These are phyloP conservation scores for Apotomis capreana DNA, from an alignment of 2,888 invertebrate genomes.

Conservation along the genomic window DNA sequence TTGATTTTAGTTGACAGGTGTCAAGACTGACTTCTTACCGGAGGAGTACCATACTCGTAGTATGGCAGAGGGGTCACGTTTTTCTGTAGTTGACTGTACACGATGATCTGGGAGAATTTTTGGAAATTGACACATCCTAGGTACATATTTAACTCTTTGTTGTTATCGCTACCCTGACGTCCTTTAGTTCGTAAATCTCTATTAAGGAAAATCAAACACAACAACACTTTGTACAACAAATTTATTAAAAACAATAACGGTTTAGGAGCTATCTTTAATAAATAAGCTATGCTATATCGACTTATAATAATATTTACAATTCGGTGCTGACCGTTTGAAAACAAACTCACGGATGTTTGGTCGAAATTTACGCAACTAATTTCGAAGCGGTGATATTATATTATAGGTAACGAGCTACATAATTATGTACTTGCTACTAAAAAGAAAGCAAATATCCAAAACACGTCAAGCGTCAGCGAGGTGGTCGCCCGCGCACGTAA, in stretches of 20 bases:
- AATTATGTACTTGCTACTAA: slow-evolving; percentile 60
- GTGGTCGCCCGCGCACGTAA: slow-evolving; percentile 55
- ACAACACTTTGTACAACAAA: slow-evolving; percentile 58
- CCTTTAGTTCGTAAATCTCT: not conserved
- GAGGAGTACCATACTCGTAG: too few relatives aligned
- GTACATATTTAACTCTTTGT: not conserved
- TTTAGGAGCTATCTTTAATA: slow-evolving; percentile 68
- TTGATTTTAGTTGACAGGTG: too few relatives aligned
- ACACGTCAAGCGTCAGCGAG: slow-evolving; percentile 56
- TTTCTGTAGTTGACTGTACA: too few relatives aligned
- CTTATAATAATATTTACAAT: slow-evolving; percentile 69
- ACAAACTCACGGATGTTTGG: slow-evolving; percentile 22
- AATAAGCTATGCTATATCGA: slow-evolving; percentile 67
- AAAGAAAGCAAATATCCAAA: slow-evolving; percentile 67
- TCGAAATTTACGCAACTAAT: slow-evolving; percentile 18
- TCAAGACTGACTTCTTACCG: too few relatives aligned
- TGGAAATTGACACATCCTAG: too few relatives aligned
- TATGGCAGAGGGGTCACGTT: too few relatives aligned
- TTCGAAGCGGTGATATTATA: slow-evolving; percentile 49
- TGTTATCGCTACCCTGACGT: not conserved
- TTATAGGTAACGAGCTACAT: slow-evolving; percentile 53
- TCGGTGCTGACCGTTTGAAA: slow-evolving; percentile 13
- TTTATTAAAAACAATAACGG: slow-evolving; percentile 56
- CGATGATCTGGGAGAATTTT: too few relatives aligned
- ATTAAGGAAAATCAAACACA: slow-evolving; percentile 30